A percentile compares a stretch with the other conserved stretches of the same genome.
phyloP scores from a whole-genome alignment of 2,797 vertebrate species.

The Cheirogaleus major region DNA sequence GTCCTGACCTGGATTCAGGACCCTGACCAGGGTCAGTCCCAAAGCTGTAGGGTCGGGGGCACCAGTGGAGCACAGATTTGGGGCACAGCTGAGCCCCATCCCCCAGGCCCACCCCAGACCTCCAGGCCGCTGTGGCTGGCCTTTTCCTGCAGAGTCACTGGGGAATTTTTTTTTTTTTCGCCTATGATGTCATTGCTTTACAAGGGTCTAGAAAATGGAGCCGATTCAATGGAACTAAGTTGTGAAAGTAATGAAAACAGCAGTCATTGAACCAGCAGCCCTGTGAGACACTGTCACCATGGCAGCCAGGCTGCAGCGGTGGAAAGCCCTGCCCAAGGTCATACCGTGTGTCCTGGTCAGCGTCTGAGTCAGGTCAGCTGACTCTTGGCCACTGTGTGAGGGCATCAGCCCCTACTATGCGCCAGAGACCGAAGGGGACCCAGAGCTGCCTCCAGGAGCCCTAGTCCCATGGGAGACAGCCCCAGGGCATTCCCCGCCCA shows the following conservation, averaged over 20 bases:
- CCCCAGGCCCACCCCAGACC: neutral
- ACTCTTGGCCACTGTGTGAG: rapidly evolving
- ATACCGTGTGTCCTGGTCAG: rapidly evolving
- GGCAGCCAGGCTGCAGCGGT: neutral
- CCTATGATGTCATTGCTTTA: neutral
- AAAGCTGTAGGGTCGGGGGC: neutral
- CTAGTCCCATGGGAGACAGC: rapidly evolving
- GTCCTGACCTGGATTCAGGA: no score
- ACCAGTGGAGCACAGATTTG: neutral
- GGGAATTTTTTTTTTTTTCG: neutral
- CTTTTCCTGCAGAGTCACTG: neutral
- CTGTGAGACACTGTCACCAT: neutral
- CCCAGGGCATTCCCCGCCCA: neutral
- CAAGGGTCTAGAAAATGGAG: neutral
- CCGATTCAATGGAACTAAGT: neutral
- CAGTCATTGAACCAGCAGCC: neutral
- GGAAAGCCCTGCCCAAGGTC: neutral
- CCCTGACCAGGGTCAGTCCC: neutral
- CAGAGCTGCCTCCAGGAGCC: no score
- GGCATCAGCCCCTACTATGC: neutral
- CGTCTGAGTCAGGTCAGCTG: neutral
- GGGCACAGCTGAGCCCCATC: neutral
- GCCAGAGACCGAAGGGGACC: neutral
- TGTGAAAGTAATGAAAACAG: neutral
- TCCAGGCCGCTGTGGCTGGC: neutral